Conservation (phyloP, 2,113 vertebrate species). For the Gymnocephalus cernua region DNA sequence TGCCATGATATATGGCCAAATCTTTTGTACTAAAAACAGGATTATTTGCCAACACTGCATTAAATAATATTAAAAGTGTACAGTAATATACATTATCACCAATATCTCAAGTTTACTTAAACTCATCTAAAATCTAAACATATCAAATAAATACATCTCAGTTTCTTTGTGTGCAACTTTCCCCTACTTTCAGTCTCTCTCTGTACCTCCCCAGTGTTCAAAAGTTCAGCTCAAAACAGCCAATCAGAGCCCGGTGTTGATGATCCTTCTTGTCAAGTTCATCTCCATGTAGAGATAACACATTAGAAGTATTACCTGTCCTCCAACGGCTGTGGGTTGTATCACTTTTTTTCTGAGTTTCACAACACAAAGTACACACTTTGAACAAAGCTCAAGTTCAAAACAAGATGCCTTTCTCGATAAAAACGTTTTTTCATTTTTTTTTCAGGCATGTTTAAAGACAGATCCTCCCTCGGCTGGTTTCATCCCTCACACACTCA, state of each 20-base stretch:
- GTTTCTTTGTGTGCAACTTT: slow-evolving; percentile 14
- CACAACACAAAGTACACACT: slow-evolving; percentile 25
- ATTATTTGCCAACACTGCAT: neutral
- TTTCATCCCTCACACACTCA: neutral
- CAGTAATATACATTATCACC: neutral
- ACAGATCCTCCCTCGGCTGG: neutral
- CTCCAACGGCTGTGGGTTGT: slow-evolving; percentile 36
- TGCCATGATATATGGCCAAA: neutral
- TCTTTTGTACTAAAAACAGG: neutral
- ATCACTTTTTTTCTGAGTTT: slow-evolving; percentile 19
- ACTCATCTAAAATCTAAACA: neutral
- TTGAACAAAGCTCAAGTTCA: slow-evolving; percentile 1
- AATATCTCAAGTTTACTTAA: neutral
- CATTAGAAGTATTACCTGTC: slow-evolving; percentile 53
- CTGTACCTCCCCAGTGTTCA: neutral
- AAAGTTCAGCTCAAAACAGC: slow-evolving; percentile 38
- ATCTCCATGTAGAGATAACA: slow-evolving; percentile 57
- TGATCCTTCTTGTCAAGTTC: slow-evolving; percentile 39
- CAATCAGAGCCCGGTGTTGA: slow-evolving; percentile 30
- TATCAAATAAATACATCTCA: neutral
- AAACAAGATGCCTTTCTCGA: slow-evolving; percentile 1
- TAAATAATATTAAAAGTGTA: neutral
- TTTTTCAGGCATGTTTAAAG: neutral
- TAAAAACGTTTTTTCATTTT: neutral
- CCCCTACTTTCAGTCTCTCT: neutral